Evolutionary conservation across 1,140 invertebrate species (phyloP), one percentile per base, ranked within the genome.

Genomic region (Lordiphosa stackelbergi): DNA sequence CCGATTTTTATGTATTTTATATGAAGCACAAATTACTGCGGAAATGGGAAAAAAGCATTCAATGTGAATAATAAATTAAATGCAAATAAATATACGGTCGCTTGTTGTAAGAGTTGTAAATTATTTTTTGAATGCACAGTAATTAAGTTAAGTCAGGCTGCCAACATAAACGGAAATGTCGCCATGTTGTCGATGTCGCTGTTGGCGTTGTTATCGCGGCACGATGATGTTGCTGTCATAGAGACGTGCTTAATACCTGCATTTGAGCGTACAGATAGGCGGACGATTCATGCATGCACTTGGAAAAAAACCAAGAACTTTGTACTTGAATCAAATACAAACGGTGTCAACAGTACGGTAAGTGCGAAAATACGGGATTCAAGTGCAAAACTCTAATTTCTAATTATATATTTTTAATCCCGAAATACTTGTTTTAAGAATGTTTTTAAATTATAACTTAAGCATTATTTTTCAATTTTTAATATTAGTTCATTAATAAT

Each of bases 1-100:
- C 60, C 38, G 47, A 59, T 66, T 74, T 75, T 75, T 70, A 65
- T 70, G 52, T 13, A 57, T 74, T 57, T 59, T 51, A 69, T 53
- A 61, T 52, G 43, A 54, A 49, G 41, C 36, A 38, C 48, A 56
- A 73, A 73, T 73, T 68, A 73, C 65, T 56, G 16, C 54, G 52
- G 35, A 54, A 55, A 66, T 53, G 36, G 49, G 49, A 24, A 48
- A 54, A 66, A 66, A 66, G 53, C 55, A 51, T 77, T 66, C 66
- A 75, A 72, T 49, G 51, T 57, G 51, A 52, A 77, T 56, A 72
- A 69, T 71, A 63, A 77, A 77, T 75, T 68, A 70, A 43, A 74
- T 57, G 53, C 43, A 54, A 35, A 46, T 35, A 37, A 31, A 69
- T 45, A 57, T 40, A 12, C 28, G 12, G 43, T 16, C 9, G 37